phyloP scores from a whole-genome alignment of 2,888 invertebrate genomes.

The Digitonthophagus gazella region DNA sequence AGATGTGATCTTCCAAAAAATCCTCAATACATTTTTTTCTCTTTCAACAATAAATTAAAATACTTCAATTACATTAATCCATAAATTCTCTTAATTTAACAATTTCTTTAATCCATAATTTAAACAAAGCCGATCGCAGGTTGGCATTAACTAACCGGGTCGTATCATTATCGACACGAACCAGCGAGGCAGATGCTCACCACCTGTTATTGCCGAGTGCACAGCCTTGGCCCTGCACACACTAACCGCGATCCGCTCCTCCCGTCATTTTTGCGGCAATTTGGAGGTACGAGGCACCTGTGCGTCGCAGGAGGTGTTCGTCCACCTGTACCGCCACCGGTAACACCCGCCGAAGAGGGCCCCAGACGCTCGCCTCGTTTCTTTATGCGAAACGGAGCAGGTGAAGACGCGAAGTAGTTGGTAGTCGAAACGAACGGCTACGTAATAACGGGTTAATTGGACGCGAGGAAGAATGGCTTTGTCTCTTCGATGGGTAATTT shows the following conservation, averaged over 20 bases:
- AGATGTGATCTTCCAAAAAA: not conserved
- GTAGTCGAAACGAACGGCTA: too few species aligned
- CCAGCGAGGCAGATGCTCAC: not conserved
- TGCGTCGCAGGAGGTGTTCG: not conserved
- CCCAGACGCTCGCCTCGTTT: too few species aligned
- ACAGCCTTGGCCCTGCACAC: slow-evolving; percentile 4
- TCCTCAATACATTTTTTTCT: not conserved
- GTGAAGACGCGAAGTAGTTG: too few species aligned
- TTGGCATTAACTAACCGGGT: not conserved
- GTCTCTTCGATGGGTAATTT: too few species aligned
- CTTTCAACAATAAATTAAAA: not conserved
- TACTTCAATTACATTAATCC: too few species aligned
- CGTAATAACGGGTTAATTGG: too few species aligned
- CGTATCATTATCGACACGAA: not conserved
- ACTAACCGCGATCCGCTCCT: slow-evolving; percentile 1
- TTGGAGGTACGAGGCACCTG: slow-evolving; percentile 7
- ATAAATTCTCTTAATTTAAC: not conserved
- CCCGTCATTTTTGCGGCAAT: slow-evolving; percentile 1
- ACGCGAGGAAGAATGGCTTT: too few species aligned
- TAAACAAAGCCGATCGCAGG: not conserved
- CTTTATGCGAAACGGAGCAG: too few species aligned
- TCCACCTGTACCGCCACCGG: slow-evolving; percentile 10
- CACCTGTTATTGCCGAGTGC: slow-evolving; percentile 1
- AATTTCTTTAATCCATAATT: not conserved
- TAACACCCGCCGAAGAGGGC: slow-evolving; percentile 10